A percentile compares a stretch with the other conserved stretches of the same genome.
Evolutionary conservation across 1,140 invertebrate species (phyloP).

Genomic region (Phymorhynchus buccinoides): DNA sequence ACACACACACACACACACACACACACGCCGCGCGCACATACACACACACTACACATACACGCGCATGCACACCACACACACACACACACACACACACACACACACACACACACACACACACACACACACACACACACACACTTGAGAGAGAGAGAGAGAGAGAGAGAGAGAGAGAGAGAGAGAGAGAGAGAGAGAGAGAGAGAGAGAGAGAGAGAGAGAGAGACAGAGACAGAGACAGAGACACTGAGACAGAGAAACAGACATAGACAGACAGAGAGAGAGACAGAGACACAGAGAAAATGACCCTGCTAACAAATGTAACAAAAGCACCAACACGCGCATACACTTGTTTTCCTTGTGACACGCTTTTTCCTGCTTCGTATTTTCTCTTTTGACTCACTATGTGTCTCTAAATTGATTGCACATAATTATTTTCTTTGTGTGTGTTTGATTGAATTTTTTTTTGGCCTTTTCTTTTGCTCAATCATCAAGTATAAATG

Average conservation of each 20-base stretch:
- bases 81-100: not conserved
- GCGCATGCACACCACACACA: not conserved
- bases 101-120: constrained; percentile 6
- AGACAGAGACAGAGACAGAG: not conserved
- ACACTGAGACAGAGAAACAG: not conserved
- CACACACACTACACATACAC: constrained; percentile 1
- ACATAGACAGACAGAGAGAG: not conserved
- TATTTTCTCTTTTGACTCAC: too few species aligned
- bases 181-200: not conserved
- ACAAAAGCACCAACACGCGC: not conserved
- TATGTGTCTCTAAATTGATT: too few species aligned
- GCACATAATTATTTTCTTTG: too few species aligned
- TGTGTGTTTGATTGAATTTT: too few species aligned
- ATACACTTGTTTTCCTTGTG: too few species aligned
- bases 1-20: not conserved
- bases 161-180: not conserved
- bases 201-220: not conserved
- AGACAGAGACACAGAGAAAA: not conserved
- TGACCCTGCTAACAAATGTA: not conserved
- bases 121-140: constrained; percentile 16
- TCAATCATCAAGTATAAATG: too few species aligned
- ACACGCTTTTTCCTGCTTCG: too few species aligned
- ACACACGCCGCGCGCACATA: not conserved
- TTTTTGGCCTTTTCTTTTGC: too few species aligned
- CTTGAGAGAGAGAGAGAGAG: not conserved